Evolutionary conservation across 2,113 vertebrate genomes (phyloP), one percentile per base, ranked within the genome.

Genomic region (Nansenia antarctica): DNA sequence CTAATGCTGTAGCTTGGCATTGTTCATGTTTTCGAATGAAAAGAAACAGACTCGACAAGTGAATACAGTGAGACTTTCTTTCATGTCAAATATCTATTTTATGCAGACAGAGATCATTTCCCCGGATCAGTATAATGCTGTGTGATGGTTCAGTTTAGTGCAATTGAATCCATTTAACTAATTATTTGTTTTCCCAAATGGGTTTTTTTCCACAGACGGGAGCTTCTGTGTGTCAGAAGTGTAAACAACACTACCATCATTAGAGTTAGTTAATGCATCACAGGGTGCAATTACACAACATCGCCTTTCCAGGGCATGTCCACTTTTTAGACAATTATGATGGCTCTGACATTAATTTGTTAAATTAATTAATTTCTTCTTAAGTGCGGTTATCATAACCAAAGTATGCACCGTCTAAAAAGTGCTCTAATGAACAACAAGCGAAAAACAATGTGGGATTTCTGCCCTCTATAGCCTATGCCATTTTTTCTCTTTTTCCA

Each of bases 251-350:
- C 24, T n/a, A n/a, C 34, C 26, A 18, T 54, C 45, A 67, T 76
- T 35, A 47, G 15, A 20, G 52, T n/a, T 22, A 37, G 45, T 34
- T 22, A 22, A 53, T 53, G 18, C 30, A 62, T 54, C 49, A 59
- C 31, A 12, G 34, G 52, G 60, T 54, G 59, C 62, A 34, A 65
- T 67, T 66, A 61, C 39, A 27, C 54, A 59, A 32, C 15, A 29
- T 62, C 22, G 54, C 45, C 37, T n/a, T n/a, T n/a, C n/a, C n/a
- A n/a, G n/a, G n/a, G n/a, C n/a, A n/a, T n/a, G n/a, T n/a, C 54
- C 9, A 53, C 45, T 53, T 59, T 59, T 58, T 22, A 55, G 30
- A n/a, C 24, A 73, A 57, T 67, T 54, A 54, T n/a, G 52, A 12
- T 62, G 3, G 7, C 57, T 60, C 62, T 49, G 31, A 49, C 34